Base-by-base conservation (phyloP, 1,140 invertebrate species). In the Musca domestica region DNA sequence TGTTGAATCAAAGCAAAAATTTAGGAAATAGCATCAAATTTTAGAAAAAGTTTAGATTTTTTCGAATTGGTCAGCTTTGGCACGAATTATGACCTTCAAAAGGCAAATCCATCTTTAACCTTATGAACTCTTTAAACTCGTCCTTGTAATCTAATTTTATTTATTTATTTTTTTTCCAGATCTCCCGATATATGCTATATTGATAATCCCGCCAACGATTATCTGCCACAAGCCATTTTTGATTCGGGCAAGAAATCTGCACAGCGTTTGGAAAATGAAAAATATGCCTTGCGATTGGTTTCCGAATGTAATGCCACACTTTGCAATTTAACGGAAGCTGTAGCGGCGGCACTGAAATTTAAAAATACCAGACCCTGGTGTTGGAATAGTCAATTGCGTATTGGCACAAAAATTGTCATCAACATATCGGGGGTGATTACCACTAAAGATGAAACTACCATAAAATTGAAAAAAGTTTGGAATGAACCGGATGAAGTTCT, bases 391-490 rank as follows among this genome's bases (percentile, higher is more conserved):
- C 73, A 74, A 52, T 66, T 80, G 27, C 66, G 63, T 6, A 80
- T 80, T 20, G 77, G 78, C n/a, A 71, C 71, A 49, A 61, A 66
- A 19, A 80, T 80, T 30, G 23, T 17, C 2, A 73, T 80, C 1
- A 66, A 27, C 9, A 17, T 80, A 5, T 72, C 76, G 14, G 78
- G 78, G 3, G 72, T 80, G 9, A 80, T 80, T 15, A 74, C 78
- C 10, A 74, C 80, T 64, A 80, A 80, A 64, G 74, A 77, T 52
- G 75, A 80, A 23, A 68, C 71, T 9, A 69, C 73, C 9, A 70
- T 80, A 2, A 80, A 78, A 20, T 66, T 80, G 5, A 69, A 73
- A n/a, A 76, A 77, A 46, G 70, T 73, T 3, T 80, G 75, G 74
- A 71, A 52, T 3, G 75, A 74, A 9, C 10, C 64, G 0, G 71